These are phyloP conservation scores for Cotesia congregata DNA, from an alignment of 2,888 invertebrate genomes.

Conservation along the genomic window DNA sequence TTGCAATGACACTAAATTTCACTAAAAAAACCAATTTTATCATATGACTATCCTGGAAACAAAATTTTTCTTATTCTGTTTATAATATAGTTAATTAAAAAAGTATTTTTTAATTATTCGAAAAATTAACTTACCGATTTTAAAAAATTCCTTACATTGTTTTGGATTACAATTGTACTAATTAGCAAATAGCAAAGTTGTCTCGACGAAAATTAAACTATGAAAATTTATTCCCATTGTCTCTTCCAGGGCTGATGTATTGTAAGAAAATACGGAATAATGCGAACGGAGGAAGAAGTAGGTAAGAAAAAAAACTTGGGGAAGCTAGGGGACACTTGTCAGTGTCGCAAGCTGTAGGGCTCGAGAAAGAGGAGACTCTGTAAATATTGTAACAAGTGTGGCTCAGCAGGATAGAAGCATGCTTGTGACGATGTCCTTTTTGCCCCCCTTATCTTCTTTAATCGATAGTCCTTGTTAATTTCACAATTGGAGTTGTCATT, in stretches of 20 bases:
- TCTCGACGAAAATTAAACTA: not conserved
- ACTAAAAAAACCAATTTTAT: too few relatives aligned
- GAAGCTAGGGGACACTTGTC: conserved; percentile 56
- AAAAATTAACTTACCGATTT: too few relatives aligned
- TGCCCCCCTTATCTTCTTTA: conserved; percentile 39
- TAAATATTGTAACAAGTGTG: conserved; percentile 71
- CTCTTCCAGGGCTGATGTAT: not conserved
- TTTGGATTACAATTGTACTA: too few relatives aligned
- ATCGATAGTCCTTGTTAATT: conserved; percentile 51
- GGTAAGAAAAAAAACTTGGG: conserved; percentile 23
- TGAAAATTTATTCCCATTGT: conserved; percentile 8
- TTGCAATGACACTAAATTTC: too few relatives aligned
- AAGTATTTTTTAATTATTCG: too few relatives aligned
- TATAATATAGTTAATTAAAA: too few relatives aligned
- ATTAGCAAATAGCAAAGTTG: too few relatives aligned
- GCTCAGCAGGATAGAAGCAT: conserved; percentile 41
- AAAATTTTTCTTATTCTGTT: too few relatives aligned
- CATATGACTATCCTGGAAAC: too few relatives aligned
- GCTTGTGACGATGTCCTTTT: conserved; percentile 4
- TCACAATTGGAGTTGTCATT: conserved; percentile 26
- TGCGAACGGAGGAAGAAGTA: conserved; percentile 14
- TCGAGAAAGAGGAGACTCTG: conserved; percentile 57
- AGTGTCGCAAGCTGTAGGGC: conserved; percentile 54
- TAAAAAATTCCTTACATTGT: too few relatives aligned
- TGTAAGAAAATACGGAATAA: not conserved